These are phyloP conservation scores for Plebejus anna DNA, from an alignment of 2,888 invertebrate genomes.

Conservation along the genomic window DNA sequence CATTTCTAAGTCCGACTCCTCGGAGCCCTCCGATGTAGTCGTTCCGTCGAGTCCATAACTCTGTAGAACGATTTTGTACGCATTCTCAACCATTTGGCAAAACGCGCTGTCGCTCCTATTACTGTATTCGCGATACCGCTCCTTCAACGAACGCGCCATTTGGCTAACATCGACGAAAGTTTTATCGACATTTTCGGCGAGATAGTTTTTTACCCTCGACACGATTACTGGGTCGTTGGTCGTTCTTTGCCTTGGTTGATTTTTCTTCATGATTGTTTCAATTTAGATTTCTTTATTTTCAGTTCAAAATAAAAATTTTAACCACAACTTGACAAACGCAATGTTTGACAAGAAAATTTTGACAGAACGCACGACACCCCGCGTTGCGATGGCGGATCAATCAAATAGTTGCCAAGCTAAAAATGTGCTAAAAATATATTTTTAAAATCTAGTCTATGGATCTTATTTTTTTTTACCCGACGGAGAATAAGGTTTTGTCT, in stretches of 20 bases:
- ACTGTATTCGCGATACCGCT: conserved; percentile 86
- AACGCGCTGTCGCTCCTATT: conserved; percentile 90
- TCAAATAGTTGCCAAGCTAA: conserved; percentile 51
- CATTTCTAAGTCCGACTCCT: conserved; percentile 84
- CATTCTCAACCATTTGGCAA: conserved; percentile 86
- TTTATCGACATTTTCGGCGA: conserved; percentile 89
- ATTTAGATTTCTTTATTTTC: conserved; percentile 29
- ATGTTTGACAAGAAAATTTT: conserved; percentile 47
- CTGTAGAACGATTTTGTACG: conserved; percentile 86
- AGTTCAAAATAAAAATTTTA: conserved; percentile 34
- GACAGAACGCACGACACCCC: conserved; percentile 31
- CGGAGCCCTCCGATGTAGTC: conserved; percentile 79
- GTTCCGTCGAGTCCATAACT: conserved; percentile 83
- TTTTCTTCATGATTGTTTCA: conserved; percentile 67
- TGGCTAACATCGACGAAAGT: conserved; percentile 90
- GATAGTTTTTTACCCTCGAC: conserved; percentile 84
- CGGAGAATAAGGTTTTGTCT: not conserved
- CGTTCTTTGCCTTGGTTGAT: conserved; percentile 70
- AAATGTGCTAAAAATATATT: not conserved
- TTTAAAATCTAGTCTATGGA: too few species aligned
- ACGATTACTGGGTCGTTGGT: conserved; percentile 79
- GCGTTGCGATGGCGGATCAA: conserved; percentile 56
- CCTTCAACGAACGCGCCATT: conserved; percentile 90
- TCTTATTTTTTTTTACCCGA: not conserved
- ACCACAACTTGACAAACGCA: conserved; percentile 46